A percentile compares a stretch with the other conserved stretches of the same genome.
phyloP scores from a whole-genome alignment of 2,797 vertebrate genomes.

The Zonotrichia albicollis region DNA sequence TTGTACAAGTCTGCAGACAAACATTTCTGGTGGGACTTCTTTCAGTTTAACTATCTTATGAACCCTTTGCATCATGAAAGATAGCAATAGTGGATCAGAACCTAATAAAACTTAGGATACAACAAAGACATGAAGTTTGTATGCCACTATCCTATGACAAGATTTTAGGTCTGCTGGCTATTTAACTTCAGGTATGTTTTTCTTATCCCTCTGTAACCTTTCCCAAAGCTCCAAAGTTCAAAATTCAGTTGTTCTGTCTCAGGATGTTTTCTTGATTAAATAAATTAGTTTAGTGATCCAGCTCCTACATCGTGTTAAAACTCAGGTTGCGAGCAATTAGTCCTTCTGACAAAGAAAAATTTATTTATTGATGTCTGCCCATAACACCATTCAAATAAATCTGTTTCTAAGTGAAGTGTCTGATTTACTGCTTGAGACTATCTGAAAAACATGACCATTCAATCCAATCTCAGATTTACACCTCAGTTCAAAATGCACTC shows the following conservation, averaged over 20 bases:
- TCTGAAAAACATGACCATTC: conserved; percentile 77
- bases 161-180: background rate
- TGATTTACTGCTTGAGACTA: conserved; percentile 66
- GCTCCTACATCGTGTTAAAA: conserved; percentile 61
- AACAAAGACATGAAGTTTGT: background rate
- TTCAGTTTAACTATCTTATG: background rate
- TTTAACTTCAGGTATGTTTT: background rate
- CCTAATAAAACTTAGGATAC: background rate
- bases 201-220: background rate
- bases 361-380: conserved; percentile 76
- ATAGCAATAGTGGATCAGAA: background rate
- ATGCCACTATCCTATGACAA: background rate
- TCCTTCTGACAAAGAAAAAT: conserved; percentile 62
- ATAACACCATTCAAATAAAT: conserved; percentile 71
- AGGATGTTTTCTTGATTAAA: conserved; percentile 64
- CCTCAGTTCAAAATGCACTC: conserved; percentile 51
- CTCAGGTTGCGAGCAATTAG: conserved; percentile 73
- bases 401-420: conserved; percentile 71
- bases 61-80: background rate
- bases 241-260: conserved; percentile 25
- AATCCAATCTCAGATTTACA: conserved; percentile 70
- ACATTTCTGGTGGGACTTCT: background rate
- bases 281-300: conserved; percentile 71
- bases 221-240: background rate
- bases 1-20: background rate